Evolutionary conservation across 1,140 invertebrate genomes (phyloP).

Genomic region (Cherax quadricarinatus): DNA sequence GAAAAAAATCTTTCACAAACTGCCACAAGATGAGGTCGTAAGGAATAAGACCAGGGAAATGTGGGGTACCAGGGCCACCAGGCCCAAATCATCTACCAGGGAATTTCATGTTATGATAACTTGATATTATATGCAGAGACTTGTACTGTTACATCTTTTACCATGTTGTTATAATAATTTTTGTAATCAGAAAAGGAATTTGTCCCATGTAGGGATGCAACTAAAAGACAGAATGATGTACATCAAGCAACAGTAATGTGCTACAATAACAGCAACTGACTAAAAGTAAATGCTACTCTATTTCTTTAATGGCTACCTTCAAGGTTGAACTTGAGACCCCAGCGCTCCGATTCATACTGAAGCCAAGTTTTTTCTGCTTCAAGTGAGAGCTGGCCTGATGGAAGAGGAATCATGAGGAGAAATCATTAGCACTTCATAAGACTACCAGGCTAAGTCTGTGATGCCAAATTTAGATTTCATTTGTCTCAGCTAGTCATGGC

Average conservation of each 20-base stretch:
- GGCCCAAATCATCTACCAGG: no score
- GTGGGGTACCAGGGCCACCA: no score
- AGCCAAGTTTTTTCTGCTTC: conserved; percentile 92
- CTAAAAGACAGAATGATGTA: not conserved
- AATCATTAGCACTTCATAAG: conserved; percentile 22
- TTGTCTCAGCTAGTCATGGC: not conserved
- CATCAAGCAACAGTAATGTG: conserved; percentile 7
- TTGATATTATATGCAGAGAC: no score
- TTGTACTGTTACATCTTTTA: no score
- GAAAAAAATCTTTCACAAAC: no score
- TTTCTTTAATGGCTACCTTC: conserved; percentile 80
- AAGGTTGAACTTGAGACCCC: conserved; percentile 87
- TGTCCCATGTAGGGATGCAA: not conserved
- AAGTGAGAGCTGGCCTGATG: conserved; percentile 87
- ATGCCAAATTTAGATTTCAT: not conserved
- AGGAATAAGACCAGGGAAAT: no score
- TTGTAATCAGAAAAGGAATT: no score
- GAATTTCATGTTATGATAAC: no score
- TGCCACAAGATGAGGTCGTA: no score
- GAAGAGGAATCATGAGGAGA: conserved; percentile 49
- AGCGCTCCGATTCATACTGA: conserved; percentile 90
- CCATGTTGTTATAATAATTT: no score
- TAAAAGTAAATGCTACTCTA: not conserved
- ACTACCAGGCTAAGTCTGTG: not conserved
- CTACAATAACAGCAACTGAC: conserved; percentile 21